These are phyloP conservation scores for Trichonephila inaurata DNA, from an alignment of 1,140 invertebrate species.

Conservation along the genomic window DNA sequence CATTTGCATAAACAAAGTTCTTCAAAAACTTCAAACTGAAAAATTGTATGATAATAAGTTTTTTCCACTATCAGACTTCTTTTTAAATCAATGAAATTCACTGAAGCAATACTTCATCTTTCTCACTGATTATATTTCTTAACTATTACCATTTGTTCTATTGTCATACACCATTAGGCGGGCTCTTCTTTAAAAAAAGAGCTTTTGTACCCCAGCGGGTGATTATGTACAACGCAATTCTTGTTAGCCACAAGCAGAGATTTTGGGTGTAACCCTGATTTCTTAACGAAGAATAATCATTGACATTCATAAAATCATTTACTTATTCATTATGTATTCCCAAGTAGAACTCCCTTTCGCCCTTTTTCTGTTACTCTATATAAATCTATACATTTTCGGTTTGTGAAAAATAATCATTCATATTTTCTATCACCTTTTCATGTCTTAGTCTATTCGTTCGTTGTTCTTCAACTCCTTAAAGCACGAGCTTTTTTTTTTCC, in stretches of 20 bases:
- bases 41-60: too few relatives aligned
- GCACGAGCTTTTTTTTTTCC: too few relatives aligned
- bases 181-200: background rate
- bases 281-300: constrained; percentile 24
- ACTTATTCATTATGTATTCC: background rate
- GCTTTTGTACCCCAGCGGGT: background rate
- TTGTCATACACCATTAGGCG: background rate
- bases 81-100: background rate
- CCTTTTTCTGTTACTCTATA: background rate
- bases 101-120: background rate
- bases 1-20: too few relatives aligned
- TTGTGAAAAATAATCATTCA: too few relatives aligned
- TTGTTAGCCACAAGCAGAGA: constrained; percentile 35
- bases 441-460: too few relatives aligned
- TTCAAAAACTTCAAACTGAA: too few relatives aligned
- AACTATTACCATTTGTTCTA: background rate
- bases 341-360: background rate
- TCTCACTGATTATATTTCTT: background rate
- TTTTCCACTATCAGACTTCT: too few relatives aligned
- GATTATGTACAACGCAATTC: background rate
- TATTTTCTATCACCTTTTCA: too few relatives aligned
- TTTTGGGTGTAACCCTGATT: constrained; percentile 23
- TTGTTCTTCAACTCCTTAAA: too few relatives aligned
- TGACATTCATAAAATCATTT: background rate
- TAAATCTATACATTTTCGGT: background rate